Evolutionary conservation across 1,140 invertebrate species (phyloP), one percentile per base, ranked within the genome.

Genomic region (Bombus sibiricus): DNA sequence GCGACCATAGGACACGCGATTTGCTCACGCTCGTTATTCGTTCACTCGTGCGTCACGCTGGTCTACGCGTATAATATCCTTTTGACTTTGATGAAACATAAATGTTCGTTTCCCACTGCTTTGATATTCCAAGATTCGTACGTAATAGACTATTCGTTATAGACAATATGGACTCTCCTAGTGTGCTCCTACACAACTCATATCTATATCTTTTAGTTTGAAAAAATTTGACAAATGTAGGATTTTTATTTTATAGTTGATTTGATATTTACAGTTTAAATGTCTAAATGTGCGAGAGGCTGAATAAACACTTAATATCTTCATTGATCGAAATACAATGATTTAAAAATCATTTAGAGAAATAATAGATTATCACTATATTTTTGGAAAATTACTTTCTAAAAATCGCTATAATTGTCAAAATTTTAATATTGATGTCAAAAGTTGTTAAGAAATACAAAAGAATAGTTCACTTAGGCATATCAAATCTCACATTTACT

Each of bases 41-140:
- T 37, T 22, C 32, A 8, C 32, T 66, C n/a, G 13, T 32, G 64
- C 32, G 15, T 18, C 64, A 18, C 32, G 5, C 13, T 18, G 13
- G 13, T 18, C 64, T 22, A 68, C 34, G 32, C 32, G 66, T 68
- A 68, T 68, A 68, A 68, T 68, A 37, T 37, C 8, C 66, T 37
- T 37, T 68, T 34, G 66, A 68, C 66, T 68, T 68, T 68, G 66
- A 68, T 34, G 66, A 68, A 68, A 68, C 66, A 68, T 68, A 68
- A 68, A 68, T 22, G 66, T 37, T 68, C 32, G 66, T 68, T 37
- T 68, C 18, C 8, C 47, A 2, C 18, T 25, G 18, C 6, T 10
- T 22, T 22, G 32, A 68, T 68, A 68, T 15, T 18, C 32, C 15
- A 34, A 15, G 32, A 34, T 34, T 68, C 34, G 66, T 10, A 10